These are phyloP conservation scores for Sweltsa coloradensis DNA, from an alignment of 1,140 invertebrate species.

Conservation along the genomic window DNA sequence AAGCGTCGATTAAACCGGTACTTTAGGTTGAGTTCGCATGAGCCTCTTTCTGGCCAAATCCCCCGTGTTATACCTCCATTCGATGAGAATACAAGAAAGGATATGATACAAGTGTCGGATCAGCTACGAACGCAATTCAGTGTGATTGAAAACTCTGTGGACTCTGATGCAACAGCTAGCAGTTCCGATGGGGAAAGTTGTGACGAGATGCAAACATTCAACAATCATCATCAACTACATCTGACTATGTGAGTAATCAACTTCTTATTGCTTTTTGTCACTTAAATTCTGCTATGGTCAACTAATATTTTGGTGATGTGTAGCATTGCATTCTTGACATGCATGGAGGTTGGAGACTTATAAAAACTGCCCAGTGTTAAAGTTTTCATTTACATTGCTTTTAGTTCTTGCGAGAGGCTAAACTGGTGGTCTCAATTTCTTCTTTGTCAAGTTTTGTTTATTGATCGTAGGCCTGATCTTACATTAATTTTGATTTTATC, in stretches of 20 bases:
- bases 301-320: no score
- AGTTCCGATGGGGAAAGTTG: constrained; percentile 88
- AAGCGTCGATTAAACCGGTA: constrained; percentile 35
- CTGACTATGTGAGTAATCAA: constrained; percentile 59
- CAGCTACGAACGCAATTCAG: constrained; percentile 54
- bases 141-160: constrained; percentile 57
- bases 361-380: no score
- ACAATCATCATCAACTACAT: constrained; percentile 57
- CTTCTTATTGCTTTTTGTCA: no score
- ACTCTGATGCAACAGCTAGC: constrained; percentile 86
- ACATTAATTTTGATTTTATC: no score
- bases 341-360: no score
- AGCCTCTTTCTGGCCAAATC: constrained; percentile 15
- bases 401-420: no score
- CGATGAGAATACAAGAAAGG: background rate
- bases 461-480: no score
- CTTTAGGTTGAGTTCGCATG: constrained; percentile 46
- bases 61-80: constrained; percentile 2
- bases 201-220: constrained; percentile 74
- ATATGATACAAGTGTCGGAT: constrained; percentile 39
- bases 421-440: no score
- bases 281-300: no score
- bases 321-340: no score
- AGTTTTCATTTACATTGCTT: no score
- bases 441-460: no score